phyloP scores from a whole-genome alignment of 2,113 vertebrate genomes.

The Pimephales promelas region DNA sequence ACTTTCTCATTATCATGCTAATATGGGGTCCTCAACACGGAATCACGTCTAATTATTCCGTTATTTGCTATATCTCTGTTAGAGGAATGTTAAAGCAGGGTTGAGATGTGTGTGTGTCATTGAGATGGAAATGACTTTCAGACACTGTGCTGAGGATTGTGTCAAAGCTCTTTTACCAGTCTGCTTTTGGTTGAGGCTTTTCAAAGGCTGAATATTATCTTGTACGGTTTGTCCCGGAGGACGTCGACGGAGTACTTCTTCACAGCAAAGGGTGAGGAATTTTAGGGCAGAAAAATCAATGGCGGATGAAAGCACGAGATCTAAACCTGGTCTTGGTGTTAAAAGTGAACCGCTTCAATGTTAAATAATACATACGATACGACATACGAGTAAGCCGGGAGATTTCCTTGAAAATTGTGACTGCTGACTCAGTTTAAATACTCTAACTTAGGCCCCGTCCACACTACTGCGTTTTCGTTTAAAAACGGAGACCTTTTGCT shows the following conservation, averaged over 20 bases:
- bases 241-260: background rate
- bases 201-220: constrained; percentile 20
- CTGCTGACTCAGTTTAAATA: no score
- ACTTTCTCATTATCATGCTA: constrained; percentile 72
- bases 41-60: constrained; percentile 68
- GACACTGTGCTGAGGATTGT: constrained; percentile 1
- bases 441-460: no score
- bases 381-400: no score
- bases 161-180: constrained; percentile 21
- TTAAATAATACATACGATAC: constrained; percentile 1
- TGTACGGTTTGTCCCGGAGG: constrained; percentile 17
- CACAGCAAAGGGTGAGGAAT: background rate
- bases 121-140: constrained; percentile 40
- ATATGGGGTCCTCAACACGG: constrained; percentile 62
- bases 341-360: background rate
- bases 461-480: no score
- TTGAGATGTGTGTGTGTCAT: constrained; percentile 43
- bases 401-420: background rate
- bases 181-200: constrained; percentile 21
- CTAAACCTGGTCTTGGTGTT: background rate
- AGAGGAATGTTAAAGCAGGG: constrained; percentile 45
- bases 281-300: background rate
- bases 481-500: no score
- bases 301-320: background rate
- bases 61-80: constrained; percentile 67